Base-by-base conservation (phyloP, 2,797 vertebrate genomes). In the Alauda arvensis region DNA sequence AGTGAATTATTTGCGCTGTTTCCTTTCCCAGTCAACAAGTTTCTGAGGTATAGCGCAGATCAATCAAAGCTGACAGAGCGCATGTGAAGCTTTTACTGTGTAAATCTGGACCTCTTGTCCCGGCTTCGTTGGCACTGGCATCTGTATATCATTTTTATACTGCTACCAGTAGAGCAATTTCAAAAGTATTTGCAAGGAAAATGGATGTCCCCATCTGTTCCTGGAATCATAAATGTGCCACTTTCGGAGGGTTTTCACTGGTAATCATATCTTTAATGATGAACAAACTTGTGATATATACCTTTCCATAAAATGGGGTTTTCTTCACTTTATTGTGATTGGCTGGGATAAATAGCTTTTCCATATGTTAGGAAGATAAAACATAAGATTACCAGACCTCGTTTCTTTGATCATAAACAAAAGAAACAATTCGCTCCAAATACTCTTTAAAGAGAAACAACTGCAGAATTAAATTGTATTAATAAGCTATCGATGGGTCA, bases 111-210 rank as follows among this genome's bases (percentile, higher is more conserved):
- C 96, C 96, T 97, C 98, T 98, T 98, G 98, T 98, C 98, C 98
- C 96, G 96, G 98, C 97, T 96, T 93, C 95, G 95, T 97, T 95
- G 97, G 97, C 97, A 96, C 96, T 97, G 91, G 96, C 94, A 97
- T 98, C 97, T 97, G 98, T 98, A 98, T 98, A 99, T 99, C 98
- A 99, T 99, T 98, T 99, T 99, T 99, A 99, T 99, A 99, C 97
- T 98, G 98, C 98, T 97, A 98, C 98, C 99, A 98, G 97, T 98
- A 99, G 99, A 98, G 98, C 98, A 98, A 99, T 99, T 99, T 98
- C 98, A 94, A 97, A 97, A 97, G 98, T 98, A 98, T 98, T 98
- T 98, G 99, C 98, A 97, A 97, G 97, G 98, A 98, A 98, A 99
- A 98, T 98, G 98, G 98, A 97, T 96, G 97, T 98, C 97, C 97